These are phyloP conservation scores for Pardalotus punctatus DNA, from an alignment of 2,113 vertebrate genomes.

Conservation along the genomic window DNA sequence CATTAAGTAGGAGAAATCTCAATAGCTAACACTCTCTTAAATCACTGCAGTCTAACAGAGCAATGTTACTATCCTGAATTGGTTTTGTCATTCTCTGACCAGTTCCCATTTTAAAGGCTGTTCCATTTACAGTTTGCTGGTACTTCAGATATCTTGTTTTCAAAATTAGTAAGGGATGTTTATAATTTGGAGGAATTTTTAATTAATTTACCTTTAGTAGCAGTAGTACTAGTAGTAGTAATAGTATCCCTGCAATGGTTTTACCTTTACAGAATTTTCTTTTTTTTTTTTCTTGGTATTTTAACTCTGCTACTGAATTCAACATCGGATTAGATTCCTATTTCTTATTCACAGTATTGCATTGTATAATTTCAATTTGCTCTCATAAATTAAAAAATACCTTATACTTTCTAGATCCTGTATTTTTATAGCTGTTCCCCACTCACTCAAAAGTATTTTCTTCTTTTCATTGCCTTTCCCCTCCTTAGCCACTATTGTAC, in stretches of 20 bases:
- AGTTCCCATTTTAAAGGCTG: background rate
- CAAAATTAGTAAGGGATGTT: background rate
- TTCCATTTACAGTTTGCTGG: background rate
- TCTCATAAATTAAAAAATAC: background rate
- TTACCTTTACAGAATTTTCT: background rate
- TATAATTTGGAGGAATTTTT: background rate
- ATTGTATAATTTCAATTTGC: background rate
- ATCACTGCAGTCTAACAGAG: background rate
- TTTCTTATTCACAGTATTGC: background rate
- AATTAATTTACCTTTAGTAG: background rate
- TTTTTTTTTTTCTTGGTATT: background rate
- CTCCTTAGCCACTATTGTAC: background rate
- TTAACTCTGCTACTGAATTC: background rate
- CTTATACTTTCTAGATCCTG: background rate
- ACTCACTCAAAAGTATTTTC: background rate
- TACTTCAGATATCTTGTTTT: background rate
- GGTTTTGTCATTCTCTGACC: background rate
- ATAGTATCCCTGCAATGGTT: background rate
- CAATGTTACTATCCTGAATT: background rate
- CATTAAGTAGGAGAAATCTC: background rate
- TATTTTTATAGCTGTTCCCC: background rate
- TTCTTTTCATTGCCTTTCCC: background rate
- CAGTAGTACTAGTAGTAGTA: background rate
- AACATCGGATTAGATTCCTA: background rate
- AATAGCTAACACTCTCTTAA: background rate